Percentiles rank a stretch among this genome's conserved stretches.
phyloP scores from a whole-genome alignment of 2,113 vertebrate species.

The Fulica atra region DNA sequence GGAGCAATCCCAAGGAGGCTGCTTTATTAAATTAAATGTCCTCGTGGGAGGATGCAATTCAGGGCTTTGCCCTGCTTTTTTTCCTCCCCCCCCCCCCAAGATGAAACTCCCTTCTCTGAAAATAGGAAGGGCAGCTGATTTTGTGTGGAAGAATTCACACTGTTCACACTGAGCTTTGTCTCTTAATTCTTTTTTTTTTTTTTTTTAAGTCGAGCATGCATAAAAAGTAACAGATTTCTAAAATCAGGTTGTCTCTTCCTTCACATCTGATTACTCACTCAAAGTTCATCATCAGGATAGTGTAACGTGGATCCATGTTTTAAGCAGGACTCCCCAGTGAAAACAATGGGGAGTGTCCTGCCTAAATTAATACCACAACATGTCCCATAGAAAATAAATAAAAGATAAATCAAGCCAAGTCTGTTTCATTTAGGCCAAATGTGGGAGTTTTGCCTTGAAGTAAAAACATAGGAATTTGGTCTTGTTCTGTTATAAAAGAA shows the following conservation, averaged over 20 bases:
- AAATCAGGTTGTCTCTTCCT: neutral
- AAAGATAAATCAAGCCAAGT: slow-evolving; percentile 9
- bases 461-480: slow-evolving; percentile 12
- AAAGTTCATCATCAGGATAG: neutral
- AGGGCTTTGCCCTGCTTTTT: accelerated
- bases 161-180: neutral
- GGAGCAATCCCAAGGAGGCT: slow-evolving; percentile 58
- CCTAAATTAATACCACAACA: slow-evolving; percentile 36
- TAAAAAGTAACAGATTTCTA: neutral
- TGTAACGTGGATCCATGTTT: neutral
- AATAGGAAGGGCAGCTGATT: neutral
- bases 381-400: slow-evolving; percentile 7
- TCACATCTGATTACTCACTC: neutral
- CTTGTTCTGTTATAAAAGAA: neutral
- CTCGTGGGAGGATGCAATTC: slow-evolving; percentile 52
- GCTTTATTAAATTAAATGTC: slow-evolving; percentile 63
- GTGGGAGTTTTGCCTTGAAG: slow-evolving; percentile 24
- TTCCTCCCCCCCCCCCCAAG: accelerated
- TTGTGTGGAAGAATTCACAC: neutral
- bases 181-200: neutral
- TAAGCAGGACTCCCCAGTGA: neutral
- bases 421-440: slow-evolving; percentile 10
- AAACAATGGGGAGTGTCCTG: slow-evolving; percentile 6
- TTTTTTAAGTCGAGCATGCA: neutral
- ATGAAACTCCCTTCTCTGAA: neutral